These are phyloP conservation scores for Aegotheles bennettii DNA, from an alignment of 2,113 vertebrate genomes.

Conservation along the genomic window DNA sequence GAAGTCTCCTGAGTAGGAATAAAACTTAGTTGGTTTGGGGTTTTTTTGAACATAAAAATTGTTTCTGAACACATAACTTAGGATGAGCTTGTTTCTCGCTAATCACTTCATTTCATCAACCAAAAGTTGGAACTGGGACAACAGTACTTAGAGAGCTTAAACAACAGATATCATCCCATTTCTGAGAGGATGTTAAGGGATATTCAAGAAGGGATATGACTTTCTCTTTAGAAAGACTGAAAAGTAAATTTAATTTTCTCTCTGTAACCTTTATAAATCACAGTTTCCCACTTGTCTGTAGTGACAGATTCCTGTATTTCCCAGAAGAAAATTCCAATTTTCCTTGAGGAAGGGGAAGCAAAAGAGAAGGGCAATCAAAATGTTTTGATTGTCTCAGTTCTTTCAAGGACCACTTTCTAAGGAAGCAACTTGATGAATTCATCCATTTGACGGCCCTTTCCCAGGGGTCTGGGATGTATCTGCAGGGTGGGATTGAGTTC, in stretches of 20 bases:
- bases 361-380: background rate
- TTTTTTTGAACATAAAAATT: background rate
- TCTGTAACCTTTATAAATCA: background rate
- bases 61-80: background rate
- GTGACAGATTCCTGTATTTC: background rate
- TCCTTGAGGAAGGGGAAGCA: background rate
- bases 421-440: background rate
- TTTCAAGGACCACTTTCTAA: background rate
- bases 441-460: background rate
- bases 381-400: background rate
- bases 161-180: background rate
- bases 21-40: too few relatives aligned
- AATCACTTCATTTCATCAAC: background rate
- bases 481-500: background rate
- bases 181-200: background rate
- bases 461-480: background rate
- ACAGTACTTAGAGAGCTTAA: background rate
- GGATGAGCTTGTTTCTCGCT: background rate
- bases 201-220: background rate
- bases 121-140: background rate
- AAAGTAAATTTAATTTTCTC: conserved; percentile 14
- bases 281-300: background rate
- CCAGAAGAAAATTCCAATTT: background rate
- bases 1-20: background rate
- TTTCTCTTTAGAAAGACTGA: background rate